Percentiles rank a stretch among this genome's conserved stretches.
Evolutionary conservation across 37 sponge, comb jelly and placozoan species (phyloP).

Genomic region (Chondrilla cf. caribensis): DNA sequence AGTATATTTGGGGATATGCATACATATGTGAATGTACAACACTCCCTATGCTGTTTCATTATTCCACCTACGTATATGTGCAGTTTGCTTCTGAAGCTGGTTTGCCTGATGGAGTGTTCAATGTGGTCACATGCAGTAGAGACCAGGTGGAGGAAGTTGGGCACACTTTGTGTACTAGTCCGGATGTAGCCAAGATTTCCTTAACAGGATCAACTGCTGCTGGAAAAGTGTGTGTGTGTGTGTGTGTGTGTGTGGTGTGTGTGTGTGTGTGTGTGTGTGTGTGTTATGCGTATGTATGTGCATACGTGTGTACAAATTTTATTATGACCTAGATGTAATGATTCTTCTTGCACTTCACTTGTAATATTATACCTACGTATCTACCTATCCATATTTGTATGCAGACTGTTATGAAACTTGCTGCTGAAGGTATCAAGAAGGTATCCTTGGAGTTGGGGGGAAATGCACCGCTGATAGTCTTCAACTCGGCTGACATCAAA

Average conservation of each 20-base stretch:
- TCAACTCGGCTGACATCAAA: constrained; percentile 85
- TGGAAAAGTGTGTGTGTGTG: constrained; percentile 62
- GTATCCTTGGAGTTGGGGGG: constrained; percentile 93
- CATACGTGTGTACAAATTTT: too few relatives aligned
- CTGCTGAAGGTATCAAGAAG: constrained; percentile 71
- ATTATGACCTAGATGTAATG: too few relatives aligned
- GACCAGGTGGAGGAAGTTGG: constrained; percentile 44
- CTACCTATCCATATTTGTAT: too few relatives aligned
- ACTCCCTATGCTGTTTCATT: too few relatives aligned
- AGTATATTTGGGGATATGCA: too few relatives aligned
- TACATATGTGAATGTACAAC: neutral
- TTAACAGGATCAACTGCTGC: constrained; percentile 92
- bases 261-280: neutral
- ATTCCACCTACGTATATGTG: neutral
- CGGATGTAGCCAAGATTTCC: constrained; percentile 67
- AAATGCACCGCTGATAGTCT: constrained; percentile 95
- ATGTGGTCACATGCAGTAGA: constrained; percentile 77
- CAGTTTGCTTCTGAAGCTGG: constrained; percentile 76
- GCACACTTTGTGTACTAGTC: constrained; percentile 39
- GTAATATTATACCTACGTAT: too few relatives aligned
- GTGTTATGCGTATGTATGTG: too few relatives aligned
- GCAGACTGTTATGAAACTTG: constrained; percentile 50
- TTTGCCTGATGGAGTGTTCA: constrained; percentile 87
- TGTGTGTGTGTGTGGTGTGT: neutral
- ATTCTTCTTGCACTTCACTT: too few relatives aligned